Evolutionary conservation across 2,888 invertebrate genomes (phyloP), one percentile per base, ranked within the genome.

Genomic region (Hartigia nigra): DNA sequence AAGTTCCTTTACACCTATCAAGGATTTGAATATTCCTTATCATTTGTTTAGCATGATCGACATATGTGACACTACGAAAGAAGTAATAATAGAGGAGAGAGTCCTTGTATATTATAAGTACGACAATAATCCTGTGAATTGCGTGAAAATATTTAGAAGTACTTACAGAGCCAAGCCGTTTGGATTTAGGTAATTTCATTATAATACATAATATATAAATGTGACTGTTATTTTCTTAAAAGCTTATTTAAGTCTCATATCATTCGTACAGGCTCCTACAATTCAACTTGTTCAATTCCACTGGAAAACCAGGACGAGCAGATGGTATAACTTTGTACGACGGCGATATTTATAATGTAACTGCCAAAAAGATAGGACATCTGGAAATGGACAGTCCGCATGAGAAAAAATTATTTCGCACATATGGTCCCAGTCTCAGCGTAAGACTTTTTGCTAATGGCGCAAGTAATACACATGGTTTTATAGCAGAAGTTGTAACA

Each of bases 401-500:
- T 81, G 96, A 96, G 85, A 96, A 96, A 86, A 95, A 94, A 82
- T 93, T 97, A 76, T 96, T 96, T 87, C 95, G 93, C 87, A 96
- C 96, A 0, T 94, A 93, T 78, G 95, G 95, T 32, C 95, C 97
- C 0, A 97, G 97, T 85, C 92, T 99, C 84, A 98, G 98, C 87
- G 93, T 99, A 0, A 96, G 97, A 88, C 92, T 99, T 32, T 97
- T 98, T 88, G 98, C 98, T 0, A 98, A 98, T 85, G 98, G 99
- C 35, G 99, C 99, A 1, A 97, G 98, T 37, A 95, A 95, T n/a
- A 94, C 94, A 31, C 97, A 98, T 91, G 99, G 99, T 35, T 99
- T 99, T 89, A 96, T 99, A 82, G 99, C 99, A 31, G 99, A 99
- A 93, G 95, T 99, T 76, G 96, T 99, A 0, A 98, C 98, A 0